Percentiles rank a stretch among this genome's conserved stretches.
Conservation (phyloP, 2,888 invertebrate genomes). For the Aporophyla nigra region DNA sequence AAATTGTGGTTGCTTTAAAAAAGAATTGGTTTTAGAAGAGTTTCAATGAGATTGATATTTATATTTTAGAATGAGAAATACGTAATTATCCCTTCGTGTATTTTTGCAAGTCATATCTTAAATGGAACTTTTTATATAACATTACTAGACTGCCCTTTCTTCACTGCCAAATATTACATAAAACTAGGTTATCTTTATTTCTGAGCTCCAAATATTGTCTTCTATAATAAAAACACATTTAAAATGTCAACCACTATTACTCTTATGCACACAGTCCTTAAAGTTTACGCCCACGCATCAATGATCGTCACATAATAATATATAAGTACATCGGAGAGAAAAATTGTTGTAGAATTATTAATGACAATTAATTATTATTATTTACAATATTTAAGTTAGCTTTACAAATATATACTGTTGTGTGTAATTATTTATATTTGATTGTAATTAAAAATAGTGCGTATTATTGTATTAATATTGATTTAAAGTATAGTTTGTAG, state of each 20-base stretch:
- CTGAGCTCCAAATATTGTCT: background rate
- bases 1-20: background rate
- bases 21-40: too few species aligned
- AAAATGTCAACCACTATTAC: too few species aligned
- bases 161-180: conserved; percentile 4
- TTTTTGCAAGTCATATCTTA: background rate
- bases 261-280: background rate
- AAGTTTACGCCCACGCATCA: conserved; percentile 47
- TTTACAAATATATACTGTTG: conserved; percentile 53
- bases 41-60: too few species aligned
- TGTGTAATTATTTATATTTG: conserved; percentile 59
- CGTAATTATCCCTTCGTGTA: too few species aligned
- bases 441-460: conserved; percentile 44
- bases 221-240: too few species aligned
- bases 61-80: too few species aligned
- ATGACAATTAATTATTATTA: conserved; percentile 40
- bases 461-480: conserved; percentile 24
- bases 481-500: conserved; percentile 49
- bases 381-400: conserved; percentile 48
- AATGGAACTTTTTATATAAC: too few species aligned
- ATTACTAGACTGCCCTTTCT: background rate
- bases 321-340: conserved; percentile 50
- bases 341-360: conserved; percentile 27
- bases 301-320: conserved; percentile 40
- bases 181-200: background rate